These are phyloP conservation scores for Calephelis perditalis DNA, from an alignment of 2,888 invertebrate genomes.

Conservation along the genomic window DNA sequence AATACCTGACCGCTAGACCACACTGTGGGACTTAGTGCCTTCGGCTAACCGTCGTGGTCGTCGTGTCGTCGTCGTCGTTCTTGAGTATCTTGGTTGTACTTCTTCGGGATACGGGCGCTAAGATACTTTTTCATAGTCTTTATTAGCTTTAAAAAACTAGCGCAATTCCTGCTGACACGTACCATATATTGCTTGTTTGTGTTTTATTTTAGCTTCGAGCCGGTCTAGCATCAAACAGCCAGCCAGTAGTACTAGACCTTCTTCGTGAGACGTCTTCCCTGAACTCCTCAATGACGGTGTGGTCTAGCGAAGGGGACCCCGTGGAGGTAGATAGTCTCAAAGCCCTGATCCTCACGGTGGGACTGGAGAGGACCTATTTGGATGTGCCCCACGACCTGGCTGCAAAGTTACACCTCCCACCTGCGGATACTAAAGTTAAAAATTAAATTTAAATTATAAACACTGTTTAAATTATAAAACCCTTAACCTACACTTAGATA, in stretches of 20 bases:
- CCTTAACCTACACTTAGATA: too few relatives aligned
- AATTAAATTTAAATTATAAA: conserved; percentile 39
- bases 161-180: too few relatives aligned
- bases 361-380: conserved; percentile 83
- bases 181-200: not conserved
- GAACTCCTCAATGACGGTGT: conserved; percentile 86
- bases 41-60: too few relatives aligned
- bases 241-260: conserved; percentile 78
- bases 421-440: conserved; percentile 43
- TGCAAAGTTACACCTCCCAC: conserved; percentile 66
- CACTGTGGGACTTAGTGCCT: too few relatives aligned
- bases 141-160: too few relatives aligned
- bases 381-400: conserved; percentile 85
- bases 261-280: conserved; percentile 68
- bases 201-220: conserved; percentile 54
- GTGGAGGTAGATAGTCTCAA: conserved; percentile 83
- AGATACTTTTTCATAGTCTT: too few relatives aligned
- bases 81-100: too few relatives aligned
- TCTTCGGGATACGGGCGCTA: too few relatives aligned
- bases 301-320: conserved; percentile 83
- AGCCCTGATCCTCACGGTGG: conserved; percentile 81
- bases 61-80: too few relatives aligned
- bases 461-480: conserved; percentile 13
- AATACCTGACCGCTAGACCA: too few relatives aligned
- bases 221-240: conserved; percentile 81